These are phyloP conservation scores for Lasioglossum oenotherae DNA, from an alignment of 2,888 invertebrate genomes.

Conservation along the genomic window DNA sequence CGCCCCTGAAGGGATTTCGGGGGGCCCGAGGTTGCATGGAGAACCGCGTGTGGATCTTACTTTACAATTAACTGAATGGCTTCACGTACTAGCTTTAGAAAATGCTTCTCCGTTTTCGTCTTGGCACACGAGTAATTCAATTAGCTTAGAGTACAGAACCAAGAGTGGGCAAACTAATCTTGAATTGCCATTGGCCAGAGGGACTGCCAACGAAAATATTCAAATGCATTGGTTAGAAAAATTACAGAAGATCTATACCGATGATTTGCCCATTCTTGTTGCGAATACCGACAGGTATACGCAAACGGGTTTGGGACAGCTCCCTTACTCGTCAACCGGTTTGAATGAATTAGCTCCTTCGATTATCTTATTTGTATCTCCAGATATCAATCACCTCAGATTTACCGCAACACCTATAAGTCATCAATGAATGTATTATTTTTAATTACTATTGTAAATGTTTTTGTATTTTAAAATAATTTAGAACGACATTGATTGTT, in stretches of 20 bases:
- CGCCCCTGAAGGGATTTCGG: slow-evolving; percentile 15
- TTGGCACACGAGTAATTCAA: slow-evolving; percentile 74
- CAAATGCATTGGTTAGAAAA: background rate
- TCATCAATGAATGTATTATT: background rate
- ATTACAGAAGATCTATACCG: background rate
- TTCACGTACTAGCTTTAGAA: slow-evolving; percentile 69
- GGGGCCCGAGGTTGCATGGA: slow-evolving; percentile 14
- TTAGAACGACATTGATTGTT: background rate
- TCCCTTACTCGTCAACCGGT: background rate
- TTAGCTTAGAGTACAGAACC: slow-evolving; percentile 53
- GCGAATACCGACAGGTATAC: slow-evolving; percentile 42
- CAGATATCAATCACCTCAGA: background rate
- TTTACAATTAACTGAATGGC: slow-evolving; percentile 57
- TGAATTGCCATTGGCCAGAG: background rate
- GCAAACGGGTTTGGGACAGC: slow-evolving; percentile 57
- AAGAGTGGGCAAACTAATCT: slow-evolving; percentile 52
- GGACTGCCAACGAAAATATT: background rate
- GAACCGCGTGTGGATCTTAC: slow-evolving; percentile 41
- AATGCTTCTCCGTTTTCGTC: slow-evolving; percentile 62
- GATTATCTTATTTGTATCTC: background rate
- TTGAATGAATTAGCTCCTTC: background rate
- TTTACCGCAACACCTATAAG: background rate
- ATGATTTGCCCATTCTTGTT: slow-evolving; percentile 53
- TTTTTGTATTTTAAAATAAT: background rate
- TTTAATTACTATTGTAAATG: background rate